A percentile compares a stretch with the other conserved stretches of the same genome.
These are phyloP conservation scores for Zaprionus gabonicus DNA, from an alignment of 1,140 invertebrate species.

Conservation along the genomic window DNA sequence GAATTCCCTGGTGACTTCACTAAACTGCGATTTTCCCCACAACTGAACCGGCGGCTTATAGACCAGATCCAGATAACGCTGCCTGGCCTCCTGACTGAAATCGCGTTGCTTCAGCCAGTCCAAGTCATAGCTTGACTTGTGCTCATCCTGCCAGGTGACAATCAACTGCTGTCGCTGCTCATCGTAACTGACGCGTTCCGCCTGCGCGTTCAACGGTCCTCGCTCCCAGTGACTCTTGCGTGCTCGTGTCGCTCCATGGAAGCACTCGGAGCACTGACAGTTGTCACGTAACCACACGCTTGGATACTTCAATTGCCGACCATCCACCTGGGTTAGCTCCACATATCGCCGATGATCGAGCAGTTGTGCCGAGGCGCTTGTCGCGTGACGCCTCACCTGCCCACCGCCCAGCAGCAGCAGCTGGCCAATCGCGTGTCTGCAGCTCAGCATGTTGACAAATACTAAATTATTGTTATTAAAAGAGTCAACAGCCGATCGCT, in stretches of 20 bases:
- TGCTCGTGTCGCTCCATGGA: slow-evolving; percentile 87
- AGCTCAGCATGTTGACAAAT: slow-evolving; percentile 62
- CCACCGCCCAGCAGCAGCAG: slow-evolving; percentile 19
- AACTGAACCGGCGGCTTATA: slow-evolving; percentile 85
- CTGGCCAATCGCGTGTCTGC: slow-evolving; percentile 62
- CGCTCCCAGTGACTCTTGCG: slow-evolving; percentile 83
- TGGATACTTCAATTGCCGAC: slow-evolving; percentile 85
- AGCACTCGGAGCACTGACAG: slow-evolving; percentile 88
- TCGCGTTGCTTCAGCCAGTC: slow-evolving; percentile 87
- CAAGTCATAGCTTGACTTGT: slow-evolving; percentile 84
- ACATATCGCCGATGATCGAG: slow-evolving; percentile 42
- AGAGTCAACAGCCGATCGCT: slow-evolving; percentile 24
- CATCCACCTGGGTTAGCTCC: slow-evolving; percentile 38
- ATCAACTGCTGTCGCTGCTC: slow-evolving; percentile 66
- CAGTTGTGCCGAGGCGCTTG: slow-evolving; percentile 36
- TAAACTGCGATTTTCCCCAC: slow-evolving; percentile 86
- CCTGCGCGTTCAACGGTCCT: slow-evolving; percentile 26
- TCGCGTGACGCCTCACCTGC: slow-evolving; percentile 23
- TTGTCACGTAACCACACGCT: slow-evolving; percentile 89
- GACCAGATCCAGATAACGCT: slow-evolving; percentile 85
- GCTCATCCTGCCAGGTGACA: slow-evolving; percentile 87
- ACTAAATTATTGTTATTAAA: slow-evolving; percentile 36
- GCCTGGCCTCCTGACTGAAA: slow-evolving; percentile 85
- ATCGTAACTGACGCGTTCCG: slow-evolving; percentile 41
- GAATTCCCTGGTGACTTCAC: slow-evolving; percentile 85